Base-by-base conservation (phyloP, 2,113 vertebrate genomes). In the Loxodonta africana region DNA sequence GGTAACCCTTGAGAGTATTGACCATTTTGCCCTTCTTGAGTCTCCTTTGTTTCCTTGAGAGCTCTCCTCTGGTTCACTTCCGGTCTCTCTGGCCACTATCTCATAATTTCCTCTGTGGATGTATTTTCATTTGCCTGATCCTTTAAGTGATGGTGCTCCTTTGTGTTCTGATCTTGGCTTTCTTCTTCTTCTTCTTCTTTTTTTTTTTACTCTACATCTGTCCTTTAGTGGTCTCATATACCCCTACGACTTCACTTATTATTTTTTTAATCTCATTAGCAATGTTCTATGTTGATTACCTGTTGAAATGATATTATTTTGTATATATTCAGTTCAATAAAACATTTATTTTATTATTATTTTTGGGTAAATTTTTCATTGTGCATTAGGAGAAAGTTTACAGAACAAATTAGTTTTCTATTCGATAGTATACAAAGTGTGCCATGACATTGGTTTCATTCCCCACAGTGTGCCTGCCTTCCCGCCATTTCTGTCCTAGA, bases 91-190 rank as follows among this genome's bases (percentile, higher is more conserved):
- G 86, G 57, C 63, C n/a, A 83, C 85, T 12, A 26, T 51, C 76
- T 23, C 33, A 74, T 37, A 76, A 3, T 88, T 93, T 84, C 48
- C 65, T 63, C 30, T 88, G 90, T 77, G 83, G 60, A 8, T 87
- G 91, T 82, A n/a, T 85, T 88, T 82, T 77, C 33, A 57, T 88
- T 60, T 82, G 77, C 84, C 67, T 89, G 89, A 74, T 20, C 11
- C 44, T 82, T 91, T 92, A 82, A 89, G 18, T 23, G 73, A 85
- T 76, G 48, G 51, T 37, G 18, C 67, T 76, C 25, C 11, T 88
- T 46, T 88, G 37, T 94, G 57, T 94, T 84, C 33, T 81, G 15
- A 41, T 67, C 51, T 92, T 89, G 23, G 67, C 2, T 83, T 60
- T 73, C 67, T 25, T 82, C 7, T 81, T 74, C 37, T 46, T 8